Conservation (phyloP, 2,113 vertebrate genomes). For the Varanus salvator region DNA sequence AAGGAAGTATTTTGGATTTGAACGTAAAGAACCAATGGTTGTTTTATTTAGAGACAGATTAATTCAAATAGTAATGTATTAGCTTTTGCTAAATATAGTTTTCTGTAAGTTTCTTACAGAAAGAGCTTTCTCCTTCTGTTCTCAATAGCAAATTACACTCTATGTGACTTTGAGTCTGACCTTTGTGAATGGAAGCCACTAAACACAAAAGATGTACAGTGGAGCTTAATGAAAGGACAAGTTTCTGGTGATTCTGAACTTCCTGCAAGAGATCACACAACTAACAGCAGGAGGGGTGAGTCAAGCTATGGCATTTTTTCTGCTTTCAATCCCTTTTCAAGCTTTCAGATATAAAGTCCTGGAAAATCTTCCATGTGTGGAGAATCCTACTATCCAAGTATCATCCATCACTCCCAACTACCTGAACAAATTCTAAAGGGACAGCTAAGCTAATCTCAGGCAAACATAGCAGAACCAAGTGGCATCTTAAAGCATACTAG, state of each 20-base stretch:
- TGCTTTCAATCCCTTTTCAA: background rate
- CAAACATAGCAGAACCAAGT: background rate
- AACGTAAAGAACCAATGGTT: background rate
- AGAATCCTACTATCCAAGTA: background rate
- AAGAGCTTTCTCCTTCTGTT: background rate
- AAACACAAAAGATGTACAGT: slow-evolving; percentile 54
- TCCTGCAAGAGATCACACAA: slow-evolving; percentile 39
- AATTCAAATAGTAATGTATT: background rate
- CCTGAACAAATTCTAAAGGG: background rate
- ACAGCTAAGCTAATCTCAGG: background rate
- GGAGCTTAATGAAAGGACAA: slow-evolving; percentile 56
- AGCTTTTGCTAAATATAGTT: background rate
- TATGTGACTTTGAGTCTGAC: slow-evolving; percentile 75
- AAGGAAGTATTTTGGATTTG: background rate
- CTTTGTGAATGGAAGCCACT: slow-evolving; percentile 76
- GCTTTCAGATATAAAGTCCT: background rate
- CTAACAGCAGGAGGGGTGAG: slow-evolving; percentile 56
- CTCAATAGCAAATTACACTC: slow-evolving; percentile 62
- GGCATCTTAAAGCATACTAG: background rate
- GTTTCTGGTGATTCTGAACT: background rate
- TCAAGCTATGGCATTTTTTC: background rate
- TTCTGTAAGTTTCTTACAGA: background rate
- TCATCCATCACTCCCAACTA: background rate
- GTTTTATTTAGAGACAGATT: background rate
- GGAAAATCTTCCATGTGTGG: background rate